phyloP scores from a whole-genome alignment of 2,113 vertebrate genomes.

The Struthidea cinerea region DNA sequence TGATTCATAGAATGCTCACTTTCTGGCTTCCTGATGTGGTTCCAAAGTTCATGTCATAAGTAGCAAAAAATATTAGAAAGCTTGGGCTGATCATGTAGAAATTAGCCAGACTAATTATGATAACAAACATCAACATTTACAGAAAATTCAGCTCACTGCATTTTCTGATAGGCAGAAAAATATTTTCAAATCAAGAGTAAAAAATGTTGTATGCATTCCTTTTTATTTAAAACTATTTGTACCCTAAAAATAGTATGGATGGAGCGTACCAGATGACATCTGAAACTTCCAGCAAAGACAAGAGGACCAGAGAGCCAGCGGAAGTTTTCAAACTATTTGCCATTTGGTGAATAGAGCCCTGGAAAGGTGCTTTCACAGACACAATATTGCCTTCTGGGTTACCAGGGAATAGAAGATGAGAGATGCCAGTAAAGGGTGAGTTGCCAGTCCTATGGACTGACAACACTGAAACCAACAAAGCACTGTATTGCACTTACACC shows the following conservation, averaged over 20 bases:
- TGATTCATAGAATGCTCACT: background rate
- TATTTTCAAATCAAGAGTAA: background rate
- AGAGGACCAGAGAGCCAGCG: background rate
- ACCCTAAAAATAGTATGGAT: background rate
- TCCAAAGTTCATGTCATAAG: slow-evolving; percentile 4
- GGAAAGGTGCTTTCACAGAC: background rate
- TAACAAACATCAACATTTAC: background rate
- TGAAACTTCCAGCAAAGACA: background rate
- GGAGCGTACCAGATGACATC: background rate
- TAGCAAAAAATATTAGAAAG: background rate
- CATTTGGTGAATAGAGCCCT: background rate
- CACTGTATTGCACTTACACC: background rate
- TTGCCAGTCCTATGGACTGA: background rate
- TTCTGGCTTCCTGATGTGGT: slow-evolving; percentile 18
- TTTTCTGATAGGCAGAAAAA: background rate
- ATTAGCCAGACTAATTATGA: background rate
- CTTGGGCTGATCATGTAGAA: background rate
- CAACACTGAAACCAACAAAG: background rate
- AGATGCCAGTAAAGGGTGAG: background rate
- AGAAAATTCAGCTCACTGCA: background rate
- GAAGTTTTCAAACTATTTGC: background rate
- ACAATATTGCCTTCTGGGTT: background rate
- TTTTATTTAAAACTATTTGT: background rate
- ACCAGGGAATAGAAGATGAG: background rate
- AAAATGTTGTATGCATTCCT: background rate